Evolutionary conservation across 2,113 vertebrate genomes (phyloP).

Genomic region (Nerophis lumbriciformis): DNA sequence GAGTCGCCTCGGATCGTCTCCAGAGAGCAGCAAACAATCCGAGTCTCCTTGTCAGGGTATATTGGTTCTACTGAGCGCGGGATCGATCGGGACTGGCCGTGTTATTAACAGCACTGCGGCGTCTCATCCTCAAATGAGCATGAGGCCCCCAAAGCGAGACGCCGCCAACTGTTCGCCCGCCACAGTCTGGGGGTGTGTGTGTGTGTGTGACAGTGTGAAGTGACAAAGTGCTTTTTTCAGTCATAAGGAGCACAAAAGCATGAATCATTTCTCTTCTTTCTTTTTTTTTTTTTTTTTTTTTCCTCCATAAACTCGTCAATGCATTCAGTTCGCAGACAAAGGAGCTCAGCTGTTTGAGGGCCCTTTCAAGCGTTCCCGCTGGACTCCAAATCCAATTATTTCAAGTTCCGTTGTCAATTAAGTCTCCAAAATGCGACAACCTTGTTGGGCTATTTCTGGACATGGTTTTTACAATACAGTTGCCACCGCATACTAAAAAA

Average conservation of each 20-base stretch:
- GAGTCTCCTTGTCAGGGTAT: background rate
- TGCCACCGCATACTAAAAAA: background rate
- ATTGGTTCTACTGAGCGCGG: constrained; percentile 6
- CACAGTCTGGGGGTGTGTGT: constrained; percentile 1
- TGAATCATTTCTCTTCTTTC: background rate
- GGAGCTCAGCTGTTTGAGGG: background rate
- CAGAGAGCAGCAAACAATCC: constrained; percentile 25
- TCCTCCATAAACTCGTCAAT: background rate
- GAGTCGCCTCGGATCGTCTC: constrained; percentile 16
- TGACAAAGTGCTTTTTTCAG: constrained; percentile 2
- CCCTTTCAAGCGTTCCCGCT: background rate
- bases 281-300: too few relatives aligned
- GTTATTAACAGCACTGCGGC: constrained; percentile 32
- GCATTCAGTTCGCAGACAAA: background rate
- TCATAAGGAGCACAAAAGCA: background rate
- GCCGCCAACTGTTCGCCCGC: background rate
- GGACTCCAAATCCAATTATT: background rate
- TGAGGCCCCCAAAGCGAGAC: constrained; percentile 9
- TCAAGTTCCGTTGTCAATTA: background rate
- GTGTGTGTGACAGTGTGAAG: background rate
- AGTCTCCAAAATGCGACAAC: background rate
- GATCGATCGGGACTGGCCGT: constrained; percentile 24
- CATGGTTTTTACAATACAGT: background rate
- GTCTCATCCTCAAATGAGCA: constrained; percentile 12
- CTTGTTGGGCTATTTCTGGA: background rate